Percentiles rank a stretch among this genome's conserved stretches.
Evolutionary conservation across 2,797 vertebrate genomes (phyloP).

Genomic region (Protonibea diacanthus): DNA sequence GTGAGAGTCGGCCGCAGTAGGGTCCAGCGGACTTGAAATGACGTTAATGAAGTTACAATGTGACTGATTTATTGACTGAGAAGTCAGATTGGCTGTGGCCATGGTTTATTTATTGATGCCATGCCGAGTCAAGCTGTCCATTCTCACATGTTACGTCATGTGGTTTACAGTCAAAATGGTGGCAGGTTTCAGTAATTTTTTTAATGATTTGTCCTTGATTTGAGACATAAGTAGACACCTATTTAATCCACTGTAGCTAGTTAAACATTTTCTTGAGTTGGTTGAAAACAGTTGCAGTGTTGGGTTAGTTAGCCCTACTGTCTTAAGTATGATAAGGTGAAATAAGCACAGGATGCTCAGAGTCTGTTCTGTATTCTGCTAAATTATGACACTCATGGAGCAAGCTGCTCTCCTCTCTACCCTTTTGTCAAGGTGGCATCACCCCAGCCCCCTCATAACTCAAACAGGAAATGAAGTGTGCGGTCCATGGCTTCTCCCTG

Average conservation of each 20-base stretch:
- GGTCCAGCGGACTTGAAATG: background rate
- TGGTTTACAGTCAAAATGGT: background rate
- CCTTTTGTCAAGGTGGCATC: conserved; percentile 40
- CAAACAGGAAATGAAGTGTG: conserved; percentile 61
- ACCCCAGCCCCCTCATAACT: conserved; percentile 59
- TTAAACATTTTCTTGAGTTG: background rate
- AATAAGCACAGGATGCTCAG: background rate
- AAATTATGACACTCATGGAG: background rate
- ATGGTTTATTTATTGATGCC: background rate
- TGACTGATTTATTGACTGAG: conserved; percentile 24
- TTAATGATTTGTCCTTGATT: background rate
- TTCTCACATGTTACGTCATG: background rate
- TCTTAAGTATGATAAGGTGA: background rate
- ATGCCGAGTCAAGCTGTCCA: background rate
- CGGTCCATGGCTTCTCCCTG: conserved; percentile 57
- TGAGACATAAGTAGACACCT: background rate
- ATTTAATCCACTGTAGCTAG: background rate
- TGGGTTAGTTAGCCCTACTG: background rate
- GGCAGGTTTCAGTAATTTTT: background rate
- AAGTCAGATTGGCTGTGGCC: background rate
- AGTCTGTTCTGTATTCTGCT: background rate
- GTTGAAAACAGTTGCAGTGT: background rate
- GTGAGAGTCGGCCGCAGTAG: background rate
- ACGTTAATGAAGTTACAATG: conserved; percentile 11
- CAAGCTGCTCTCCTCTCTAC: background rate